These are phyloP conservation scores for Ceratitis capitata DNA, from an alignment of 1,140 invertebrate genomes.

Conservation along the genomic window DNA sequence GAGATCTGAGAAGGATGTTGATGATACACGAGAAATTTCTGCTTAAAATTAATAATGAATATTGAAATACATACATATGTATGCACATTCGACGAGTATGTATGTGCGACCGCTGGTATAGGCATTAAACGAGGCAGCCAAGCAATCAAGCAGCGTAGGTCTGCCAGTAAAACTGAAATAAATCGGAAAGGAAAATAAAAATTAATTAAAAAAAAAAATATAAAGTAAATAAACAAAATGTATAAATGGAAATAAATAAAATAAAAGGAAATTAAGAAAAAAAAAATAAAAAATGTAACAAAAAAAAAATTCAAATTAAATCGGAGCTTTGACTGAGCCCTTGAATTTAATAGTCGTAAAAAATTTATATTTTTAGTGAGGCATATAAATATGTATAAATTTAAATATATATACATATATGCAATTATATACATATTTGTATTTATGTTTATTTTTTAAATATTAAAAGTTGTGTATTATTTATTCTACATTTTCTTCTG, in stretches of 20 bases:
- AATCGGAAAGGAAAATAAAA: background rate
- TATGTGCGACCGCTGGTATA: background rate
- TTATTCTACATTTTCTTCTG: no score
- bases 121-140: background rate
- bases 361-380: background rate
- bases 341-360: background rate
- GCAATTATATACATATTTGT: background rate
- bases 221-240: background rate
- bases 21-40: background rate
- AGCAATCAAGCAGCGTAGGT: background rate
- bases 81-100: background rate
- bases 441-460: background rate
- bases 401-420: background rate
- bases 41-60: slow-evolving; percentile 14
- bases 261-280: background rate
- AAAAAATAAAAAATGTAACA: background rate
- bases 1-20: background rate
- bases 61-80: background rate
- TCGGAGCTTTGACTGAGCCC: no score
- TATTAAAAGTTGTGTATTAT: background rate
- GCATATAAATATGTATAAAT: background rate
- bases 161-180: background rate
- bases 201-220: background rate
- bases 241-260: background rate
- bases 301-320: background rate